Base-by-base conservation (phyloP, 2,797 vertebrate species). In the Melanogrammus aeglefinus region DNA sequence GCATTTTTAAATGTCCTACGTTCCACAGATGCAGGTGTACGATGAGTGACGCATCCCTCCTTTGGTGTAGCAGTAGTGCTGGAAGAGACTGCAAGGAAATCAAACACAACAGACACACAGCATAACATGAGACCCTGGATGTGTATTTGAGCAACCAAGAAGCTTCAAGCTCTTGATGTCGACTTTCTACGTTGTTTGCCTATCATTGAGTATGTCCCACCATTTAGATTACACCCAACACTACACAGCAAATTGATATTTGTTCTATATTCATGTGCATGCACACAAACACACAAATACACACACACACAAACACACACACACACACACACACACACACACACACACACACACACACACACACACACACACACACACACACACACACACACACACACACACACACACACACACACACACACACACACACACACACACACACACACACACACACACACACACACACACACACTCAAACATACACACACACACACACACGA, bases 1-100 rank as follows among this genome's bases (percentile, higher is more conserved):
- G 69, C 16, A 13, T 31, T 33, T 16, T 2, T 14, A 16, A 21
- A 75, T 44, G 35, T 3, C 88, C 88, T 91, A 99, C 97, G 96
- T 97, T 94, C 97, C 97, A 33, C 97, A 99, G 92, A 99, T 98
- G 84, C 98, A 99, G 57, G 96, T 98, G 92, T 99, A 99, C 0
- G 97, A 98, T 35, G 94, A 96, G 89, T 99, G 96, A 0, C 97
- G 95, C 97, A 99, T 99, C 44, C 97, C 98, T 0, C 97, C 97
- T 12, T 92, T 94, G 0, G 90, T 80, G 83, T 97, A 98, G 95
- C 97, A 99, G 85, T 97, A 99, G 83, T 99, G 97, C 87, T 97
- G 93, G 87, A 99, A 99, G 73, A 99, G 92, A 90, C 97, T 99
- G 94, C 12, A 76, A 83, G 74, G 79, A 84, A 85, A 77, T 69